Percentiles rank a stretch among this genome's conserved stretches.
Evolutionary conservation across 1,140 invertebrate species (phyloP).

Genomic region (Metopolophium dirhodum): DNA sequence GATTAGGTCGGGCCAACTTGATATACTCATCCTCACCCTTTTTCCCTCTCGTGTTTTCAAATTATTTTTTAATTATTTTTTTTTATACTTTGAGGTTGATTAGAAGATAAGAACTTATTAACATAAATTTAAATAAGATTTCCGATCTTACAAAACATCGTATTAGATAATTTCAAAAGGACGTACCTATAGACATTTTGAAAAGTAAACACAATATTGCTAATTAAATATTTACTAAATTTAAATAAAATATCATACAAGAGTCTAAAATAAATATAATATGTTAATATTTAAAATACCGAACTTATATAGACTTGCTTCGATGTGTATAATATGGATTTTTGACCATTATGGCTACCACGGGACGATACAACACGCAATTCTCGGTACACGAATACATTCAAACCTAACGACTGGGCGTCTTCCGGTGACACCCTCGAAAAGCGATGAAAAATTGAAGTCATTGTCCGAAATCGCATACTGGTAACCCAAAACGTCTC

Average conservation of each 20-base stretch:
- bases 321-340: not conserved
- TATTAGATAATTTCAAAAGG: too few species aligned
- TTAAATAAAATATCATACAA: not conserved
- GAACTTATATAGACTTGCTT: not conserved
- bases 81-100: not conserved
- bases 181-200: too few species aligned
- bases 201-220: not conserved
- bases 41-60: not conserved
- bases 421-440: conserved; percentile 48
- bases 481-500: conserved; percentile 16
- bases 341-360: not conserved
- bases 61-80: not conserved
- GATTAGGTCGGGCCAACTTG: not conserved
- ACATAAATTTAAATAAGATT: too few species aligned
- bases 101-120: not conserved
- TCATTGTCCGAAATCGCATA: conserved; percentile 20
- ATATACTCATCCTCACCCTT: not conserved
- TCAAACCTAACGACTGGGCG: conserved; percentile 47
- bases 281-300: not conserved
- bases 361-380: not conserved
- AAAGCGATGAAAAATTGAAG: conserved; percentile 47
- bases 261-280: not conserved
- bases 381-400: not conserved
- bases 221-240: not conserved
- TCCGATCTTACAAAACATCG: too few species aligned